These are phyloP conservation scores for Phymatocera aterrima DNA, from an alignment of 2,888 invertebrate species.

Conservation along the genomic window DNA sequence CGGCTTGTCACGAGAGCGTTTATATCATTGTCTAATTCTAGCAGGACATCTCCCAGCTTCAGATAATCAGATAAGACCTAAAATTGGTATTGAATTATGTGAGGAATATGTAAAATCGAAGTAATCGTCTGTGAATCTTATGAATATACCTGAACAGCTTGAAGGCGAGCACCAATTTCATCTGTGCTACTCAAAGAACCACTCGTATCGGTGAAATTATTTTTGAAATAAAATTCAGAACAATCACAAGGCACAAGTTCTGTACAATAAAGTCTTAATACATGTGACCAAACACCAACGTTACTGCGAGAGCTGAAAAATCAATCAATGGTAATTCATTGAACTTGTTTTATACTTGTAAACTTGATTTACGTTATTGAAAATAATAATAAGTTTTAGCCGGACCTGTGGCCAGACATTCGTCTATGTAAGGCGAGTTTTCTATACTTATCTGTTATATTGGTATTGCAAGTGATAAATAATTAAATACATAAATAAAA, in stretches of 20 bases:
- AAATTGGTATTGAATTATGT: slow-evolving; percentile 38
- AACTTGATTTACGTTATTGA: slow-evolving; percentile 26
- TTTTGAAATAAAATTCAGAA: slow-evolving; percentile 49
- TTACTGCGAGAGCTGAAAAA: slow-evolving; percentile 51
- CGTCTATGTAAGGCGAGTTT: too few species aligned
- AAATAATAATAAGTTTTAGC: too few species aligned
- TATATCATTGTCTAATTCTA: slow-evolving; percentile 53
- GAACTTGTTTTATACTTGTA: slow-evolving; percentile 30
- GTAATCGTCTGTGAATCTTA: background rate
- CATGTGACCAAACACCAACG: slow-evolving; percentile 56
- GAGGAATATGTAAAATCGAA: background rate
- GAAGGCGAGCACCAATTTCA: slow-evolving; percentile 50
- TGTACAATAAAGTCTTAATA: slow-evolving; percentile 54
- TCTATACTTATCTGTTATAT: too few species aligned
- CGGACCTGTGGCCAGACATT: too few species aligned
- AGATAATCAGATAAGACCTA: slow-evolving; percentile 59
- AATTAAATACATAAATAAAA: background rate
- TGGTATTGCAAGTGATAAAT: too few species aligned
- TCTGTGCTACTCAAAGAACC: slow-evolving; percentile 20
- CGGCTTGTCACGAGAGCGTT: slow-evolving; percentile 59
- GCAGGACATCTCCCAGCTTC: slow-evolving; percentile 51
- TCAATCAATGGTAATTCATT: background rate
- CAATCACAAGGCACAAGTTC: slow-evolving; percentile 50
- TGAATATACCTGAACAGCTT: slow-evolving; percentile 54
- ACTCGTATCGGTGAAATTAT: slow-evolving; percentile 35